Conservation (phyloP, 2,113 vertebrate genomes). For the Oxygymnocypris stewartii region DNA sequence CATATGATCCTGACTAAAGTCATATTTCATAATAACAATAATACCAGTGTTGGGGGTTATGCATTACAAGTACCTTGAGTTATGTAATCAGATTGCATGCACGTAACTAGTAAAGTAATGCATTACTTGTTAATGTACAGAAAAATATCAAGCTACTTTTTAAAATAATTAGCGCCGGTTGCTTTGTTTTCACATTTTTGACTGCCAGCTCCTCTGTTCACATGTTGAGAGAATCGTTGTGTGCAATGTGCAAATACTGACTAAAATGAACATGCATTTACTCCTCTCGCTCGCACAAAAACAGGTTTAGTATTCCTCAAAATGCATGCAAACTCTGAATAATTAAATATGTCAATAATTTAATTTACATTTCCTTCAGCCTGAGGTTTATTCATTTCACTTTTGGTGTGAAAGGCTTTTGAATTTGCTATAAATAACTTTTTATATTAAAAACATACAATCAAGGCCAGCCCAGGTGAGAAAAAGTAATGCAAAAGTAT, state of each 20-base stretch:
- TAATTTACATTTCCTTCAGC: background rate
- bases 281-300: background rate
- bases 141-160: too few relatives aligned
- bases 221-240: too few relatives aligned
- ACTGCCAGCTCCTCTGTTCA: too few relatives aligned
- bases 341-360: background rate
- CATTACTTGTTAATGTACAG: too few relatives aligned
- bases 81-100: background rate
- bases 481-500: background rate
- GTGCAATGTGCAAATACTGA: too few relatives aligned
- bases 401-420: background rate
- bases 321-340: background rate
- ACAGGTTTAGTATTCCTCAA: background rate
- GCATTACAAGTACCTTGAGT: background rate
- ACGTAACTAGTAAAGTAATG: too few relatives aligned
- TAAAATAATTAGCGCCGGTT: too few relatives aligned
- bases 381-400: background rate
- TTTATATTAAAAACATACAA: background rate
- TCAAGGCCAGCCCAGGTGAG: background rate
- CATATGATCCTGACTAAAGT: too few relatives aligned
- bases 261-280: too few relatives aligned
- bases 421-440: background rate
- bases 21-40: too few relatives aligned
- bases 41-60: background rate
- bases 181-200: too few relatives aligned